Base-by-base conservation (phyloP, 2,888 invertebrate genomes). In the Eilema caniola region DNA sequence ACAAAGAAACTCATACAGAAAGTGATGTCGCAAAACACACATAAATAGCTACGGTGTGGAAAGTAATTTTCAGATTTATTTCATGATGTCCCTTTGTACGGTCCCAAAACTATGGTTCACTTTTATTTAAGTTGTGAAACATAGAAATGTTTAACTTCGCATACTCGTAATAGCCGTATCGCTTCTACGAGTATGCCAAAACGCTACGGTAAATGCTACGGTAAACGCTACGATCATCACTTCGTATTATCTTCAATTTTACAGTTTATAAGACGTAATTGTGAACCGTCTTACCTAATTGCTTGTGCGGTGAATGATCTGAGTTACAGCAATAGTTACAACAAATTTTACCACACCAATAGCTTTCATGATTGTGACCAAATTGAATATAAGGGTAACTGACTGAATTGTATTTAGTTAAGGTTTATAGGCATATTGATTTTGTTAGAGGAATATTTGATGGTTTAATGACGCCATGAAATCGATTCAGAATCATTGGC, bases 261-360 rank as follows among this genome's bases (percentile, higher is more conserved):
- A 63, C 63, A 64, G 65, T 53, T 65, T 61, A n/a, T 12, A 37
- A 56, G 66, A 70, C 65, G n/a, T 65, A 65, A 65, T 65, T 72
- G 31, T 61, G 53, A 62, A 73, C 41, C n/a, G 65, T 56, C 56
- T 61, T 25, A 59, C 57, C 57, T 56, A 69, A 70, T 75, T 60
- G 67, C 31, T 68, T 60, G 57, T 24, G 62, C 24, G 62, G 65
- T 25, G 60, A 66, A 66, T 71, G 76, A 79, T 78, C 67, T 24
- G 64, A 72, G 60, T 72, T 71, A 63, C 59, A 73, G 67, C 67
- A 72, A 69, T 78, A 70, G 37, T 61, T 74, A 69, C 71, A 69
- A 76, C 67, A 67, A 37, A 71, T 66, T 71, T 68, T 67, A 59
- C 69, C 56, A 60, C 74, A 70, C 72, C 67, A n/a, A 72, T 70